Evolutionary conservation across 35 echinoderm and acorn worm species (phyloP).

Genomic region (Lytechinus variegatus): DNA sequence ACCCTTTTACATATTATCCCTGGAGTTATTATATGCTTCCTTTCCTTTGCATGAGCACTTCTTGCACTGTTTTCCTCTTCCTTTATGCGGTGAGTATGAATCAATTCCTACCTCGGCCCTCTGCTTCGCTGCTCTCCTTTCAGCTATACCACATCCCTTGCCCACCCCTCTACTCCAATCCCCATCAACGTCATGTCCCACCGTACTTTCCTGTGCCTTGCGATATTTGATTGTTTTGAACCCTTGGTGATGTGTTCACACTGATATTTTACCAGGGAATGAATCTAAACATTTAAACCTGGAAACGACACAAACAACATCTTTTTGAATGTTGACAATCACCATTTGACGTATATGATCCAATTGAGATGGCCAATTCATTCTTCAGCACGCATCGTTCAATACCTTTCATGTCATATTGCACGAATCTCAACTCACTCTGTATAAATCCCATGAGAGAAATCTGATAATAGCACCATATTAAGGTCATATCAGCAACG

Average conservation of each 20-base stretch:
- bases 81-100: slow-evolving; percentile 20
- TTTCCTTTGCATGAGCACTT: slow-evolving; percentile 42
- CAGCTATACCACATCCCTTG: not conserved
- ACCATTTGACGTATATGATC: too few relatives aligned
- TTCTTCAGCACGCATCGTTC: not conserved
- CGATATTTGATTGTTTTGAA: not conserved
- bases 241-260: not conserved
- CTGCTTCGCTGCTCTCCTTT: not conserved
- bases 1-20: slow-evolving; percentile 37
- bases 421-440: not conserved
- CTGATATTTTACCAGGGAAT: too few relatives aligned
- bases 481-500: not conserved
- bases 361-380: not conserved
- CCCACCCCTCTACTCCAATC: not conserved
- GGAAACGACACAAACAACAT: too few relatives aligned
- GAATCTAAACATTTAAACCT: too few relatives aligned
- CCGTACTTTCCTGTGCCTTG: not conserved
- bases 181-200: not conserved
- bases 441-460: not conserved
- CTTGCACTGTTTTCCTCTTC: slow-evolving; percentile 20
- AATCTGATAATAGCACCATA: not conserved
- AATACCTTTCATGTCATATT: not conserved
- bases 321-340: too few relatives aligned
- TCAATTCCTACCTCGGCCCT: not conserved
- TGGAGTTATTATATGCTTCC: slow-evolving; percentile 44